A percentile compares a stretch with the other conserved stretches of the same genome.
Conservation (phyloP, 2,888 invertebrate species). For the Agrochola lota region DNA sequence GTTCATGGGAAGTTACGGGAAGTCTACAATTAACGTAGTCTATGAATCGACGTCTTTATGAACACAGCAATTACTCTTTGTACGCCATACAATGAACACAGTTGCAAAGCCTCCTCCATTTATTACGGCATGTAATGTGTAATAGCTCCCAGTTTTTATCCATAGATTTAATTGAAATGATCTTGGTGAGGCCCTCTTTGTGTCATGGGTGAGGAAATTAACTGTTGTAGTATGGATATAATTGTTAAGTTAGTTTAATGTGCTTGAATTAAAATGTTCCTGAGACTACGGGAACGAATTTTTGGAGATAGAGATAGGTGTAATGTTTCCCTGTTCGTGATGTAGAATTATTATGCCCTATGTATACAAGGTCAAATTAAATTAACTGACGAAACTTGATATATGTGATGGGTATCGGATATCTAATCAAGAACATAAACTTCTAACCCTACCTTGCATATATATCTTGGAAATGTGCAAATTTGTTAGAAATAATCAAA, state of each 20-base stretch:
- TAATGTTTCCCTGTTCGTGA: no score
- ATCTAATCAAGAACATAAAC: no score
- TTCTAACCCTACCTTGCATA: no score
- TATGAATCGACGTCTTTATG: constrained; percentile 20
- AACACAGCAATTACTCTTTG: constrained; percentile 34
- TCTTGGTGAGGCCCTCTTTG: constrained; percentile 68
- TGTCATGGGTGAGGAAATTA: constrained; percentile 49
- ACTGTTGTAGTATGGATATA: constrained; percentile 12
- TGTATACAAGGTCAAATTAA: not conserved
- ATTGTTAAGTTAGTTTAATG: not conserved
- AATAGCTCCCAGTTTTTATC: constrained; percentile 56
- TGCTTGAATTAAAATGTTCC: not conserved
- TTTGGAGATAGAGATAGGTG: no score
- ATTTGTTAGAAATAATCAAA: no score
- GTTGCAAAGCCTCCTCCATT: constrained; percentile 53
- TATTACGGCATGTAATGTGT: constrained; percentile 28
- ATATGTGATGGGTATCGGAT: no score
- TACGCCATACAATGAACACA: constrained; percentile 10
- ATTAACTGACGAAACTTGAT: no score
- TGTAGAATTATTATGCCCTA: not conserved
- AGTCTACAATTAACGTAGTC: constrained; percentile 28
- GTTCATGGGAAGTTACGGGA: constrained; percentile 28
- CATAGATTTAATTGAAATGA: constrained; percentile 74
- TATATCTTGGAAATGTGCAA: no score
- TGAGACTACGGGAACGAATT: no score